A percentile compares a stretch with the other conserved stretches of the same genome.
These are phyloP conservation scores for Calyptommatus sinebrachiatus DNA, from an alignment of 2,113 vertebrate genomes.

Conservation along the genomic window DNA sequence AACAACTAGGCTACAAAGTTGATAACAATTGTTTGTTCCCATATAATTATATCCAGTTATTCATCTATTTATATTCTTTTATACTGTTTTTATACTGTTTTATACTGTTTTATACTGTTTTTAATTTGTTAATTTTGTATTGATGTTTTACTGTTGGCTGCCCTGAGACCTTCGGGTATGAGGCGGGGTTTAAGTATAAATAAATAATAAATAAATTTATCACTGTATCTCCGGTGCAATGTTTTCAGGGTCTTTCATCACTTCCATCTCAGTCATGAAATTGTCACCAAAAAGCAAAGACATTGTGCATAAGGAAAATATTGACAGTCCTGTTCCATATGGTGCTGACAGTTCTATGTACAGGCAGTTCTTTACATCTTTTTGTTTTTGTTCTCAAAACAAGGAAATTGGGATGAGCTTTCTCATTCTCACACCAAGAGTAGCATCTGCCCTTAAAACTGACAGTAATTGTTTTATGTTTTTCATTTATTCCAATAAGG, in stretches of 20 bases:
- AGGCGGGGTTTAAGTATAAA: background rate
- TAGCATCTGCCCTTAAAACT: too few relatives aligned
- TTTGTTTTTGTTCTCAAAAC: background rate
- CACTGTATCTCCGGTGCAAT: background rate
- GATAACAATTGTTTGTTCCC: background rate
- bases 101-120: too few relatives aligned
- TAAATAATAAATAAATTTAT: background rate
- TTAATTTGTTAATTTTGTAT: too few relatives aligned
- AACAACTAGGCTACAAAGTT: conserved; percentile 1
- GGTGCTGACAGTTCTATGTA: background rate
- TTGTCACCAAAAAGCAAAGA: background rate
- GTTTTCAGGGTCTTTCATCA: background rate
- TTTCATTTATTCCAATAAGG: too few relatives aligned
- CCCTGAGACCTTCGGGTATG: background rate
- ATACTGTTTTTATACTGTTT: too few relatives aligned
- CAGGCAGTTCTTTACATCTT: background rate
- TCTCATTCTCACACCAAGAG: background rate
- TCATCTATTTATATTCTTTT: too few relatives aligned
- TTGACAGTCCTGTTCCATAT: too few relatives aligned
- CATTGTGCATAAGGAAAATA: background rate
- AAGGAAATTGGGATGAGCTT: background rate
- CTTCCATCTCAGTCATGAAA: background rate
- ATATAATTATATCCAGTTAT: background rate
- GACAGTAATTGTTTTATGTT: too few relatives aligned
- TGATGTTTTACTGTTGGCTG: background rate